Evolutionary conservation across 2,888 invertebrate genomes (phyloP).

Genomic region (Dicranocentrus wangi): DNA sequence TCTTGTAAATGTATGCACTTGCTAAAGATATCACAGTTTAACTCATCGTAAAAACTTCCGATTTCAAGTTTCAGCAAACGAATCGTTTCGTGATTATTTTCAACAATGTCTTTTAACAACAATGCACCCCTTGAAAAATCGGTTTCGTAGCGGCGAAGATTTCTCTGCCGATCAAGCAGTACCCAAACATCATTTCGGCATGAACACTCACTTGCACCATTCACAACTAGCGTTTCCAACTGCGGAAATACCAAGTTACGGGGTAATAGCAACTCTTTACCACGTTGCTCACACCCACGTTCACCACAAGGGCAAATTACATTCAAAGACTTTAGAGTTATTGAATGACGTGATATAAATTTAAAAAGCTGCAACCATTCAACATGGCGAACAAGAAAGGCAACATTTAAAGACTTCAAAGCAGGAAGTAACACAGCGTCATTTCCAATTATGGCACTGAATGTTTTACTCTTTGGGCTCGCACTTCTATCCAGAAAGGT

Average conservation of each 20-base stretch:
- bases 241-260: slow-evolving; percentile 21
- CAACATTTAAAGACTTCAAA: slow-evolving; percentile 38
- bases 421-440: slow-evolving; percentile 46
- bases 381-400: slow-evolving; percentile 41
- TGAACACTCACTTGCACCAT: slow-evolving; percentile 28
- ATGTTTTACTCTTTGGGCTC: slow-evolving; percentile 40
- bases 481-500: slow-evolving; percentile 59
- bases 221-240: slow-evolving; percentile 29
- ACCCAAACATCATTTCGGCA: slow-evolving; percentile 42
- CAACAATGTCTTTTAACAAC: slow-evolving; percentile 41
- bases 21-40: slow-evolving; percentile 43
- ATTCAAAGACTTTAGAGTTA: slow-evolving; percentile 44
- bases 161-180: slow-evolving; percentile 37
- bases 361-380: slow-evolving; percentile 65
- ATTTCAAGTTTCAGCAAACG: slow-evolving; percentile 47
- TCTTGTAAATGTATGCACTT: slow-evolving; percentile 38
- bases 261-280: slow-evolving; percentile 14
- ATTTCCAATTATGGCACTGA: slow-evolving; percentile 62
- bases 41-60: slow-evolving; percentile 39
- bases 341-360: slow-evolving; percentile 48
- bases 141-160: slow-evolving; percentile 34
- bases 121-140: slow-evolving; percentile 35
- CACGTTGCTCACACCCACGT: not conserved
- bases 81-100: slow-evolving; percentile 35
- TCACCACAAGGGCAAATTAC: slow-evolving; percentile 44